Evolutionary conservation across 2,888 invertebrate genomes (phyloP), one percentile per base, ranked within the genome.

Genomic region (Ellobium chinense): DNA sequence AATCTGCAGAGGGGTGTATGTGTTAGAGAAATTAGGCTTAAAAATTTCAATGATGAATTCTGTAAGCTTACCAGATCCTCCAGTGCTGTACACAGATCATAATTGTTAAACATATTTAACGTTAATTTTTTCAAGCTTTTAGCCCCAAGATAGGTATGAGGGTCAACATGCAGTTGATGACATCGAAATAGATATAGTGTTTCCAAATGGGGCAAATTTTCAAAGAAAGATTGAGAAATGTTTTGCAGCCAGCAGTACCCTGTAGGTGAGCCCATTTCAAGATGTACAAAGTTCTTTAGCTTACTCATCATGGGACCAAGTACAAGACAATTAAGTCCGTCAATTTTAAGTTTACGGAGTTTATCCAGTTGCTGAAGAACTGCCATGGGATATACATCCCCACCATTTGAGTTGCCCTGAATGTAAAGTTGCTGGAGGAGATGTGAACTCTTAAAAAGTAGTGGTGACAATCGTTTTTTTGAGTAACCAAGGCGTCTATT

Each of bases 251-350:
- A 2, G 31, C 74, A 74, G 1, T 27, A n/a, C 5, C 60, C 72
- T 9, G 9, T 9, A 7, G 5, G 5, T 9, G n/a, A 21, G 7
- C 46, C 60, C n/a, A 60, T 18, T 24, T 60, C 12, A 0, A 74
- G 31, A 46, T 12, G 1, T 18, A 7, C n/a, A 14, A 74, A 27
- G 9, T 63, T 5, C 29, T 63, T 29, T 12, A 74, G 34, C 21
- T 46, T 58, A 39, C 39, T 62, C 74, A 74, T 63, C 21, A 39
- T 31, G n/a, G 74, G 63, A n/a, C 62, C 63, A 37, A 74, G 63
- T n/a, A n/a, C n/a, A 12, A 37, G 1, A 18, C 4, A 9, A 1
- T 34, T 18, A 2, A 74, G 27, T 39, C 74, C 74, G 29, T 74
- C 74, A 46, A 74, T 63, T 0, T 37, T n/a, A 7, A 74, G 24